A percentile compares a stretch with the other conserved stretches of the same genome.
Conservation (phyloP, 1,140 invertebrate genomes). For the Hyposmocoma kahamanoa region DNA sequence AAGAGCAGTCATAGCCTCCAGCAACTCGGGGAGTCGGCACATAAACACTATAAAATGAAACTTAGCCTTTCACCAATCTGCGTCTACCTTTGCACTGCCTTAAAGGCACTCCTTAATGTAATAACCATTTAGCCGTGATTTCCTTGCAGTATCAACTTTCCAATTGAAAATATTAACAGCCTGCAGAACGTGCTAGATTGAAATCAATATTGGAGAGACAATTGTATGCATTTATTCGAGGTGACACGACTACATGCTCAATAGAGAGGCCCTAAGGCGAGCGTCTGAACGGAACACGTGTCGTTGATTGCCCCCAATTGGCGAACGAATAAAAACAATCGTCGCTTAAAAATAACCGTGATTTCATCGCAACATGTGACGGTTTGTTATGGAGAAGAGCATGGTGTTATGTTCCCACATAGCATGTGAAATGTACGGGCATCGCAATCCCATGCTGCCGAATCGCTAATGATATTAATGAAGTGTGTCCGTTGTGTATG, state of each 20-base stretch:
- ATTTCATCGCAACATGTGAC: constrained; percentile 70
- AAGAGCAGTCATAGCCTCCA: not conserved
- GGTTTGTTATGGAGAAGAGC: constrained; percentile 41
- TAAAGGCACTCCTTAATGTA: no score
- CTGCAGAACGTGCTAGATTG: no score
- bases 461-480: constrained; percentile 48
- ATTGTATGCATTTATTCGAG: not conserved
- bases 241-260: constrained; percentile 35
- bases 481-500: constrained; percentile 12
- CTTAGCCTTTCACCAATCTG: not conserved
- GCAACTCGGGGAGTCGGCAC: not conserved
- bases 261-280: constrained; percentile 52
- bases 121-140: no score
- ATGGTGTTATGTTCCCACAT: constrained; percentile 50
- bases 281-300: constrained; percentile 64
- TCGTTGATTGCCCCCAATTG: constrained; percentile 70
- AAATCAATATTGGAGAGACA: not conserved
- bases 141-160: not conserved
- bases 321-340: constrained; percentile 72
- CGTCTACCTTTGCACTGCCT: not conserved
- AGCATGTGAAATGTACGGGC: constrained; percentile 60
- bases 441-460: constrained; percentile 42
- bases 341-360: constrained; percentile 70
- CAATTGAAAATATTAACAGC: not conserved
- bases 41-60: not conserved